A percentile compares a stretch with the other conserved stretches of the same genome.
Conservation (phyloP, 2,888 invertebrate species). For the Crematogaster levior region DNA sequence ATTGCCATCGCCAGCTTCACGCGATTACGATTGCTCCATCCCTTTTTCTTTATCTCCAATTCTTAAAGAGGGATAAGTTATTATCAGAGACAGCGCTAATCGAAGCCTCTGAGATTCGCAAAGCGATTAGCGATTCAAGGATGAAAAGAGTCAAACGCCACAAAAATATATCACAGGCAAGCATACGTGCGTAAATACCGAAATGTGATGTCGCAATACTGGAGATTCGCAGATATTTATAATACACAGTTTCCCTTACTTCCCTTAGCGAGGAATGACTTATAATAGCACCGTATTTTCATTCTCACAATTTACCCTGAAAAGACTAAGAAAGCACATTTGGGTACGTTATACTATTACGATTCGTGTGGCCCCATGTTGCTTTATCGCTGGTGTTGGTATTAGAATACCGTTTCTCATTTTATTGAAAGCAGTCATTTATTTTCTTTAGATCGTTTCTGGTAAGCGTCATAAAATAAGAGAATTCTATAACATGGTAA, state of each 20-base stretch:
- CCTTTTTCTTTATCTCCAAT: background rate
- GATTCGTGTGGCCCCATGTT: constrained; percentile 33
- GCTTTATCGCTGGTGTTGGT: constrained; percentile 10
- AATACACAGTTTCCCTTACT: background rate
- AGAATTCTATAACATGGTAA: background rate
- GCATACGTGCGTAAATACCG: constrained; percentile 25
- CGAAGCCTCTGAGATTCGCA: constrained; percentile 13
- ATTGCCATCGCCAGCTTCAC: background rate
- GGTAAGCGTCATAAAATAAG: background rate
- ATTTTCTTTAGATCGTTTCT: background rate
- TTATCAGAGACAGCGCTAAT: constrained; percentile 4
- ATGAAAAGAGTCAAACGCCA: background rate
- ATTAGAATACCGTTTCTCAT: constrained; percentile 11
- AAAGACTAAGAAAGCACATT: constrained; percentile 21
- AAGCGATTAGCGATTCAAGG: constrained; percentile 20
- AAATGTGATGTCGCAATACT: constrained; percentile 13
- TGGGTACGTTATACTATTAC: constrained; percentile 24
- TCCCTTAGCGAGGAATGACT: constrained; percentile 8
- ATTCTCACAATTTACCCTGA: background rate
- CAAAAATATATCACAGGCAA: constrained; percentile 48
- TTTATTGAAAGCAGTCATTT: background rate
- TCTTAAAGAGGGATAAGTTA: background rate
- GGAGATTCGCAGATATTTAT: constrained; percentile 10
- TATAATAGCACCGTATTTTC: constrained; percentile 40
- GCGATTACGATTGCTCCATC: background rate